Conservation (phyloP, 2,888 invertebrate genomes). For the Hemaris fuciformis region DNA sequence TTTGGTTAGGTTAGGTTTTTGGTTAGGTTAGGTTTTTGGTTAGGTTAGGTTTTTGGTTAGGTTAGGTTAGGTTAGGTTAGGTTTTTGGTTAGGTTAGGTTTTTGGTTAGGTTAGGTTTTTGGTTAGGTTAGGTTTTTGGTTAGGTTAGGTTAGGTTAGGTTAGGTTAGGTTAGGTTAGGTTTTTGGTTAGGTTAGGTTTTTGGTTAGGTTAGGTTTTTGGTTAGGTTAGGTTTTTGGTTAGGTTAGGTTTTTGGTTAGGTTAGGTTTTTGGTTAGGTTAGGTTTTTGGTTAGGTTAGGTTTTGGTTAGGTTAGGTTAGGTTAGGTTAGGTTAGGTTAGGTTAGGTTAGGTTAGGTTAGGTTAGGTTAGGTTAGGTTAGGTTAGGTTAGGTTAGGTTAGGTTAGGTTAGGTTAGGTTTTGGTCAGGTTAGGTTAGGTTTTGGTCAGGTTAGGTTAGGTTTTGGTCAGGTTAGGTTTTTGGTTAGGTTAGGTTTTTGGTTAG, state of each 20-base stretch:
- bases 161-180: slow-evolving; percentile 21
- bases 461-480: no score
- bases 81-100: no score
- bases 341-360: slow-evolving; percentile 22
- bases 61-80: slow-evolving; percentile 20
- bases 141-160: slow-evolving; percentile 21
- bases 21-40: no score
- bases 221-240: slow-evolving; percentile 18
- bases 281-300: slow-evolving; percentile 20
- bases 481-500: no score
- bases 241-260: slow-evolving; percentile 18
- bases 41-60: no score
- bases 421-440: no score
- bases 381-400: slow-evolving; percentile 17
- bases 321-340: slow-evolving; percentile 22
- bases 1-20: no score
- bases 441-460: no score
- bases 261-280: slow-evolving; percentile 20
- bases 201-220: slow-evolving; percentile 18
- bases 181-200: slow-evolving; percentile 16
- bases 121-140: no score
- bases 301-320: slow-evolving; percentile 22
- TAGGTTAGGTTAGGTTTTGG: no score
- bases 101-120: no score
- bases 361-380: slow-evolving; percentile 21